These are phyloP conservation scores for Acleris emargana DNA, from an alignment of 2,888 invertebrate species.

Conservation along the genomic window DNA sequence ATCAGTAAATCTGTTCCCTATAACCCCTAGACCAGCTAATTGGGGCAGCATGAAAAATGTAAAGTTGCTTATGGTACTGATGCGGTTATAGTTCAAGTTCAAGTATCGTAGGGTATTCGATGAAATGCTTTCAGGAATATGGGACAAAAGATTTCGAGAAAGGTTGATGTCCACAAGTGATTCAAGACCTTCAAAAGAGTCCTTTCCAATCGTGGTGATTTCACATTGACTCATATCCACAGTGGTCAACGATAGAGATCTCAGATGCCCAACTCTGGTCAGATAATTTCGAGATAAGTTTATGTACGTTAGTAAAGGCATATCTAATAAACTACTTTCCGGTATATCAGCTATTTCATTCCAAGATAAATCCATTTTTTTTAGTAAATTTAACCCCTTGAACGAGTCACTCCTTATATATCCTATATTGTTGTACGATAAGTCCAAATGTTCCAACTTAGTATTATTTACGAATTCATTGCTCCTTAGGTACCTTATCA, in stretches of 20 bases:
- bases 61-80: slow-evolving; percentile 84
- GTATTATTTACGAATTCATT: slow-evolving; percentile 85
- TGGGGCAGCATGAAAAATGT: slow-evolving; percentile 86
- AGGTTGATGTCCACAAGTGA: slow-evolving; percentile 85
- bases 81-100: slow-evolving; percentile 84
- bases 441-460: slow-evolving; percentile 84
- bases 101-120: slow-evolving; percentile 85
- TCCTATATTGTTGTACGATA: slow-evolving; percentile 87
- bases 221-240: slow-evolving; percentile 87
- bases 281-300: slow-evolving; percentile 87
- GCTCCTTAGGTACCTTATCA: slow-evolving; percentile 82
- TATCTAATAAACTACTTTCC: slow-evolving; percentile 83
- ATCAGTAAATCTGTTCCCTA: slow-evolving; percentile 88
- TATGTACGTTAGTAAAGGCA: slow-evolving; percentile 83
- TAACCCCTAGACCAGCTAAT: slow-evolving; percentile 85
- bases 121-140: slow-evolving; percentile 84
- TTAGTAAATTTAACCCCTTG: slow-evolving; percentile 80
- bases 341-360: slow-evolving; percentile 86
- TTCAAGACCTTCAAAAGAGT: slow-evolving; percentile 83
- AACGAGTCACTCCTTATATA: slow-evolving; percentile 85
- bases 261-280: slow-evolving; percentile 81
- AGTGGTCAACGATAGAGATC: slow-evolving; percentile 81
- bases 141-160: slow-evolving; percentile 86
- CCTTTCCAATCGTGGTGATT: slow-evolving; percentile 82
- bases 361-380: slow-evolving; percentile 86